phyloP scores from a whole-genome alignment of 1,140 invertebrate species.

The Brachystomella parvula region DNA sequence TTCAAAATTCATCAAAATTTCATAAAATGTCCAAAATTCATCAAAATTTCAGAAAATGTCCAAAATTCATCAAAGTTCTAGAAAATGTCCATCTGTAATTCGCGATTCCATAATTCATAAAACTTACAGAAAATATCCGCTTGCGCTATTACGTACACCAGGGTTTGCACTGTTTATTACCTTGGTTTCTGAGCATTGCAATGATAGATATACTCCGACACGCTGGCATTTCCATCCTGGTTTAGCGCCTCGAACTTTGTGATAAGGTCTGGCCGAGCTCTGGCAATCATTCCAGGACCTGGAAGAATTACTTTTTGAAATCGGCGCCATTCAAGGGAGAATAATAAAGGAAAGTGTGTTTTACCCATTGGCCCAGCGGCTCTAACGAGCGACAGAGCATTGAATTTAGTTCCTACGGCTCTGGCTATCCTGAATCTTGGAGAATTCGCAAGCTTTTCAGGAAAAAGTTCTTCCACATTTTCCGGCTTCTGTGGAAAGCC shows the following conservation, averaged over 20 bases:
- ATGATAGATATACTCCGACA: conserved; percentile 94
- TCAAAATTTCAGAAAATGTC: no score
- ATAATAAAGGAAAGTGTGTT: no score
- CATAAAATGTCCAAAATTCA: no score
- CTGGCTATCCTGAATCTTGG: not conserved
- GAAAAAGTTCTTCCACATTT: conserved; percentile 53
- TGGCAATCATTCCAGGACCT: conserved; percentile 68
- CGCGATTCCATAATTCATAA: no score
- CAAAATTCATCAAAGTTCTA: no score
- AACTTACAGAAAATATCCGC: no score
- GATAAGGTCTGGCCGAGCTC: conserved; percentile 75
- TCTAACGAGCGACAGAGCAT: conserved; percentile 81
- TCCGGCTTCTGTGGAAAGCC: conserved; percentile 77
- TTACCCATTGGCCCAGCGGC: conserved; percentile 77
- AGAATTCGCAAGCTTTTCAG: not conserved
- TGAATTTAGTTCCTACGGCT: conserved; percentile 53
- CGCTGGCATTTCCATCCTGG: conserved; percentile 49
- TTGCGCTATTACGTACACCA: no score
- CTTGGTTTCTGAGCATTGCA: conserved; percentile 87
- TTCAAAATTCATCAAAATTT: no score
- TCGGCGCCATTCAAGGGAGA: no score
- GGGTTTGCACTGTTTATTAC: conserved; percentile 42
- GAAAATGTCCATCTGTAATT: no score
- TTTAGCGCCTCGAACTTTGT: conserved; percentile 73
- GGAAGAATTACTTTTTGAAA: no score